These are phyloP conservation scores for Micronisus gabar DNA, from an alignment of 2,113 vertebrate species.

Conservation along the genomic window DNA sequence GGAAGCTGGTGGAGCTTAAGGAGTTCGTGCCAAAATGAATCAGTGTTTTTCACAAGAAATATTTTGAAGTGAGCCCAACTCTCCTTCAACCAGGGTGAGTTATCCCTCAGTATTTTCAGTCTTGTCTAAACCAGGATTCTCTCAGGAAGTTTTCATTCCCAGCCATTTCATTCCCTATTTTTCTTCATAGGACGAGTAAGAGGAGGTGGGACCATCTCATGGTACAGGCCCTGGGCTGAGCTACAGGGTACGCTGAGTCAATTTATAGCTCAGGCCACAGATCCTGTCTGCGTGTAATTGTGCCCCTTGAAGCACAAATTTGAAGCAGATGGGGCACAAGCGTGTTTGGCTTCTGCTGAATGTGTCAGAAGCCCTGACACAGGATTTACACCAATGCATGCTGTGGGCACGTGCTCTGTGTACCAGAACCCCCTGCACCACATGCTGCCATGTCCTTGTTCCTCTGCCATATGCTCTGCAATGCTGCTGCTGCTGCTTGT, in stretches of 20 bases:
- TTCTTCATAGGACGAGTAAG: background rate
- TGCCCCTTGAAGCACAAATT: background rate
- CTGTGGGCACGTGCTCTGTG: accelerated
- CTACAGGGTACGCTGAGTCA: accelerated
- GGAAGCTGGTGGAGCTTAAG: background rate
- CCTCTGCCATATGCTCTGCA: background rate
- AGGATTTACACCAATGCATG: accelerated
- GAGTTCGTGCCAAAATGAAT: background rate
- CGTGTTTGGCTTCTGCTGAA: background rate
- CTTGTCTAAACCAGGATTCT: background rate
- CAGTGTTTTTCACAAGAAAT: background rate
- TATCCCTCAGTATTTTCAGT: background rate
- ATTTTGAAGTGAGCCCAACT: background rate
- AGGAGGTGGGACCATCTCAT: background rate
- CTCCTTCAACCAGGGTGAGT: background rate
- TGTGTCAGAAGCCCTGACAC: background rate
- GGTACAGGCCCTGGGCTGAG: background rate
- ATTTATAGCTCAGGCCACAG: background rate
- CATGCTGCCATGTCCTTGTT: background rate
- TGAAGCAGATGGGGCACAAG: background rate
- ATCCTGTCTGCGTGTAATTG: accelerated
- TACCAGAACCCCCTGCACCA: background rate
- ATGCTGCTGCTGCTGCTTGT: background rate
- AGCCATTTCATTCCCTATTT: too few relatives aligned
- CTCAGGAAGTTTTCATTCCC: background rate